phyloP scores from a whole-genome alignment of 2,888 invertebrate species.

The Caradrina clavipalpis region DNA sequence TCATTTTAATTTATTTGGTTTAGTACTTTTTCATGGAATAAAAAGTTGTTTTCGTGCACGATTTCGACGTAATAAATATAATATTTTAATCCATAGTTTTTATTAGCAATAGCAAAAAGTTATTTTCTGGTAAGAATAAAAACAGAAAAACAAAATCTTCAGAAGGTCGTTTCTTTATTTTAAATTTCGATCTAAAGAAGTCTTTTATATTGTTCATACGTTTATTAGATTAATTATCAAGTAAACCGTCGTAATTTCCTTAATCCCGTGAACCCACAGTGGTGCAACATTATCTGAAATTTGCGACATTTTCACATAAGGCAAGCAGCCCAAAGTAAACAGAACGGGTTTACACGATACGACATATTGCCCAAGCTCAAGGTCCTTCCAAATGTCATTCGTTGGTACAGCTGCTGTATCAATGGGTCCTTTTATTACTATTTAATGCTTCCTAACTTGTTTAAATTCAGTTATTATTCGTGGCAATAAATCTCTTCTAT shows the following conservation, averaged over 20 bases:
- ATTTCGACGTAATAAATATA: background rate
- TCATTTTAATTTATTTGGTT: conserved; percentile 15
- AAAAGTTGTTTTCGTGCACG: conserved; percentile 9
- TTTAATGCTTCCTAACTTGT: conserved; percentile 6
- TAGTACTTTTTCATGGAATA: background rate
- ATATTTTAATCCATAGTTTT: conserved; percentile 20
- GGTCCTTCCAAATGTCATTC: conserved; percentile 60
- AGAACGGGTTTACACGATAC: conserved; percentile 45
- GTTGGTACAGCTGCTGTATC: conserved; percentile 10
- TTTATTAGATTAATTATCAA: background rate
- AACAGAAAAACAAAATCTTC: conserved; percentile 21
- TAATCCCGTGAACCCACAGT: background rate
- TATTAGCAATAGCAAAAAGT: background rate
- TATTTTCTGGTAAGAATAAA: background rate
- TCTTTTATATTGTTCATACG: too few species aligned
- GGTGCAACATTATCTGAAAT: conserved; percentile 22
- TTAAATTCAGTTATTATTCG: conserved; percentile 14
- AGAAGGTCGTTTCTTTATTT: background rate
- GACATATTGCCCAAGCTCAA: conserved; percentile 55
- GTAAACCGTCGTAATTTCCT: conserved; percentile 14
- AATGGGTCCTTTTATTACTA: conserved; percentile 23
- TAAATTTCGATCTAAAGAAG: background rate
- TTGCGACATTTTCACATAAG: conserved; percentile 43
- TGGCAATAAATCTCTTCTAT: background rate
- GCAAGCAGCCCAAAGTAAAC: conserved; percentile 49